Evolutionary conservation across 2,113 vertebrate species (phyloP).

Genomic region (Scophthalmus maximus): DNA sequence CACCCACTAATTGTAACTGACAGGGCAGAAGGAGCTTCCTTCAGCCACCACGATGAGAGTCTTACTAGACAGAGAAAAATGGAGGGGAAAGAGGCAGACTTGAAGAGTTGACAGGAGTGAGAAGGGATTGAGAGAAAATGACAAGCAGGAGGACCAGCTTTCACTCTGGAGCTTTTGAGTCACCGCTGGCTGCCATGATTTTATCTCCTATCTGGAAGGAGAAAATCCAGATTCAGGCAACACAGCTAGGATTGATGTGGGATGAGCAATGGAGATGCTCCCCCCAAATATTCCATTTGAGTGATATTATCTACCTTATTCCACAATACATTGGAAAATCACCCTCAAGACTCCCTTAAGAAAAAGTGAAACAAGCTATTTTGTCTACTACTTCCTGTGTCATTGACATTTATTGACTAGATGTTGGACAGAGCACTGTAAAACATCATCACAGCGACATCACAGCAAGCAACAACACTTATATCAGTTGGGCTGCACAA

Average conservation of each 20-base stretch:
- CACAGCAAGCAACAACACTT: neutral
- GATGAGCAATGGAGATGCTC: neutral
- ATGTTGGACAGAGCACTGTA: neutral
- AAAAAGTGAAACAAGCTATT: neutral
- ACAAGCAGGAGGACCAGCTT: constrained; percentile 19
- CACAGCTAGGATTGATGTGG: neutral
- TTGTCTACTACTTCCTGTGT: neutral
- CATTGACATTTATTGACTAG: neutral
- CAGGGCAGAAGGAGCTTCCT: constrained; percentile 64
- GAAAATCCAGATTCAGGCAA: neutral
- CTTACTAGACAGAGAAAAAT: constrained; percentile 46
- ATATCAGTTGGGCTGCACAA: too few relatives aligned
- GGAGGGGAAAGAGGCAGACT: constrained; percentile 3
- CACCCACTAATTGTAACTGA: constrained; percentile 60
- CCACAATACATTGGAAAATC: neutral
- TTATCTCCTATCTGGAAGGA: neutral
- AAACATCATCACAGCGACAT: neutral
- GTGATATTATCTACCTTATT: neutral
- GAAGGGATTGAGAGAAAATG: constrained; percentile 25
- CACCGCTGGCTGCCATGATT: neutral
- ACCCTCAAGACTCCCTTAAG: neutral
- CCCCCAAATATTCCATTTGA: neutral
- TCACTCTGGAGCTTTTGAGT: neutral
- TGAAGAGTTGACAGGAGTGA: constrained; percentile 32
- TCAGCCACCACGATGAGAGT: constrained; percentile 44